Evolutionary conservation across 2,888 invertebrate genomes (phyloP), one percentile per base, ranked within the genome.

Genomic region (Phalangium opilio): DNA sequence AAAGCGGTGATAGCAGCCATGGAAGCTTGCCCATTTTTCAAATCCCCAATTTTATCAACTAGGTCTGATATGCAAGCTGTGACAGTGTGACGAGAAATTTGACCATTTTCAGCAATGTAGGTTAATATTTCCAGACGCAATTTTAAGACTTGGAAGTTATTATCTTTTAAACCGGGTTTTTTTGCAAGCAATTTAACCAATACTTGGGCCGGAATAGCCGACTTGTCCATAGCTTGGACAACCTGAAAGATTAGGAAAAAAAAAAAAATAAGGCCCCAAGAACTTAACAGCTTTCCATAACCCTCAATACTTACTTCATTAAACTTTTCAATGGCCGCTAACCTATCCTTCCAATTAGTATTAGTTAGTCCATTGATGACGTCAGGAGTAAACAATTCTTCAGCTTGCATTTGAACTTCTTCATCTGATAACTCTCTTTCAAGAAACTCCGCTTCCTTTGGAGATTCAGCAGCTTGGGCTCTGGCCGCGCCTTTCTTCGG

Each of bases 61-160:
- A 90, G 72, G 57, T 89, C 90, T 60, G 77, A 75, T 3, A 87
- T 64, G 32, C 84, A 78, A 59, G 76, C 75, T 58, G 82, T 79
- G 8, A 82, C 78, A 3, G 82, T 78, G 0, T 75, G 78, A 73
- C 1, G 83, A 77, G 53, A 84, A 73, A 0, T 77, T 72, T 58
- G 78, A 77, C 60, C 59, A 50, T 78, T 81, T 63, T 83, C 81
- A 0, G 83, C 82, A 19, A 90, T 70, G 55, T 76, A 74, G 56
- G 81, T 81, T 48, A 89, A 74, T 11, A 80, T 75, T 57, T 90
- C 89, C 14, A 91, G 65, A 55, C 83, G 77, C 0, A 79, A 72
- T 63, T 87, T 89, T 43, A 89, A 66, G 12, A 87, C 89, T 72
- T 90, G 89, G 53, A 90, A 85, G 64, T 91, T 90, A 50, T 82